Percentiles rank a stretch among this genome's conserved stretches.
These are phyloP conservation scores for Hymenopus coronatus DNA, from an alignment of 2,888 invertebrate genomes.

Conservation along the genomic window DNA sequence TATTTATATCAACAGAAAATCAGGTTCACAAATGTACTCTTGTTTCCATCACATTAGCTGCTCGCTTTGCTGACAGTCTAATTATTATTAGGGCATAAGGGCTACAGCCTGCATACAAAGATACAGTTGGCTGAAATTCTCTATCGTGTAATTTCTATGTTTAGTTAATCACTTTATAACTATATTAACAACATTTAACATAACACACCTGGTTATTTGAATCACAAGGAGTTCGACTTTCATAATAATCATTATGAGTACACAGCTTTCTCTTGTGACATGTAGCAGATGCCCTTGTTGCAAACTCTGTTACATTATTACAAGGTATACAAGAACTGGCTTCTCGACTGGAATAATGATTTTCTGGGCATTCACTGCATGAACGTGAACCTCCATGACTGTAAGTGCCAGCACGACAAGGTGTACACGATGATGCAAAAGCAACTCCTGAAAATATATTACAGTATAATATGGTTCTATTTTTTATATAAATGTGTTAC, in stretches of 20 bases:
- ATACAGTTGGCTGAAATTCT: no score
- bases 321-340: constrained; percentile 48
- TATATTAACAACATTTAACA: no score
- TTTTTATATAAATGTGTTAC: no score
- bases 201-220: constrained; percentile 44
- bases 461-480: background rate
- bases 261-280: constrained; percentile 52
- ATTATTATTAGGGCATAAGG: no score
- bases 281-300: constrained; percentile 46
- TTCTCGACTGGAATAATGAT: constrained; percentile 48
- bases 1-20: no score
- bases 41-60: no score
- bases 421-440: constrained; percentile 52
- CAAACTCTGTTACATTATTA: constrained; percentile 44
- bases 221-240: constrained; percentile 51
- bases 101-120: no score
- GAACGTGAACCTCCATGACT: constrained; percentile 44
- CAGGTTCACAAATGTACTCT: no score
- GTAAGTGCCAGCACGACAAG: constrained; percentile 46
- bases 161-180: no score
- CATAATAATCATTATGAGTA: constrained; percentile 51
- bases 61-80: no score
- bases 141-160: no score
- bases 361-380: constrained; percentile 49
- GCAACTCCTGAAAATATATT: constrained; percentile 49